A percentile compares a stretch with the other conserved stretches of the same genome.
phyloP scores from a whole-genome alignment of 2,888 invertebrate genomes.

The Calameuta pallipes region DNA sequence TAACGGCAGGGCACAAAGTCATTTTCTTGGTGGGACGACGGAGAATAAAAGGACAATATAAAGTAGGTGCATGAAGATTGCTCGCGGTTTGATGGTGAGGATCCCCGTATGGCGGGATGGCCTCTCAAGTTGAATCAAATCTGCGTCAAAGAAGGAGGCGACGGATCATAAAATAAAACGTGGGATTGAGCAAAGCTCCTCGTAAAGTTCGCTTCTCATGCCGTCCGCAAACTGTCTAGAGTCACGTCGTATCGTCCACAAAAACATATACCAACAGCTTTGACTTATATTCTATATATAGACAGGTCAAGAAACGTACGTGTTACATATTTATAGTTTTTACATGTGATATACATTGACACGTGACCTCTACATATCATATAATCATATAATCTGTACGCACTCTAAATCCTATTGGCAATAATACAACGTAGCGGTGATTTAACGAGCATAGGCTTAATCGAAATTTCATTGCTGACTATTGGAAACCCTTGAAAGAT shows the following conservation, averaged over 20 bases:
- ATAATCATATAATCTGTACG: background rate
- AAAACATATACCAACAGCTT: background rate
- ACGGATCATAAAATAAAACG: conserved; percentile 24
- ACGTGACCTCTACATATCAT: background rate
- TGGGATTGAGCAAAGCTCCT: conserved; percentile 14
- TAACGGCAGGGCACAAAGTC: conserved; percentile 5
- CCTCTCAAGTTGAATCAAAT: conserved; percentile 50
- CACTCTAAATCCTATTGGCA: background rate
- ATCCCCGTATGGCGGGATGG: conserved; percentile 25
- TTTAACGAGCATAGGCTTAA: background rate
- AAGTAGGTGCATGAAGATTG: conserved; percentile 13
- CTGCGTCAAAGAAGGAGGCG: conserved; percentile 22
- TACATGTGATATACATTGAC: background rate
- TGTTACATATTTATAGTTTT: background rate
- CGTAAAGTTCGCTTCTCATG: background rate
- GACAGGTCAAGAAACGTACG: background rate
- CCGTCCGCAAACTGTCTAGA: background rate
- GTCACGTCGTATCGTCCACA: background rate
- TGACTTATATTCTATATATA: background rate
- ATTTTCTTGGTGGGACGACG: conserved; percentile 16
- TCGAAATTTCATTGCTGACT: background rate
- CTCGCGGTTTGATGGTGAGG: conserved; percentile 12
- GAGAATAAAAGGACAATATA: conserved; percentile 4
- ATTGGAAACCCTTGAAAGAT: background rate
- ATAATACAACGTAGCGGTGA: background rate